Base-by-base conservation (phyloP, 2,888 invertebrate genomes). In the Sepiola atlantica region DNA sequence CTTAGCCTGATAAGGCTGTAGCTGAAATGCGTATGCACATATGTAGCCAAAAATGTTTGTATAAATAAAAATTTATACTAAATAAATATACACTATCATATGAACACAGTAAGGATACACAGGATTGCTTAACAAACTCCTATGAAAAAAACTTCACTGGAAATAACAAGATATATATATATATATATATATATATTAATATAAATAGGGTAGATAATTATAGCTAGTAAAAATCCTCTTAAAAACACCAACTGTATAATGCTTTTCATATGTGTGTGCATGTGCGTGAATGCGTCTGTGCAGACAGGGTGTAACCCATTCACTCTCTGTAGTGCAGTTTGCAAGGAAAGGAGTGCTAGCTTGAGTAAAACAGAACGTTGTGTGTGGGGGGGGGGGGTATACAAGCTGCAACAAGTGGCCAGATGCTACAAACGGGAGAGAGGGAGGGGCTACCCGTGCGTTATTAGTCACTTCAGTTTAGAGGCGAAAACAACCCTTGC, bases 391-490 rank as follows among this genome's bases (percentile, higher is more conserved):
- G 28, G 28, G 14, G 77, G n/a, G n/a, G 0, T n/a, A 77, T n/a
- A 77, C 77, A 77, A 32, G 77, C n/a, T 77, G 77, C n/a, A 77
- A 77, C 77, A 77, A 77, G 77, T 77, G 77, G 77, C 77, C 77
- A 77, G n/a, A 77, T 77, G 77, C n/a, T 77, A 77, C 77, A n/a
- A 77, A 77, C 16, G 16, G 32, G 77, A 2, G 28, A 10, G 61
- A 8, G 77, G 28, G n/a, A 24, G 77, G 28, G n/a, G n/a, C n/a
- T 4, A 16, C 32, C 32, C n/a, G n/a, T 18, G n/a, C 16, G n/a
- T n/a, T 77, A 77, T 77, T 77, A 77, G 77, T 77, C 77, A 77
- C 32, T 77, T 77, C 12, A n/a, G 32, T n/a, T 77, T 77, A 77
- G 12, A 45, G n/a, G n/a, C n/a, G 32, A 16, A 77, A 32, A 77